Percentiles rank a stretch among this genome's conserved stretches.
Evolutionary conservation across 2,113 vertebrate species (phyloP).

Genomic region (Nipponia nippon): DNA sequence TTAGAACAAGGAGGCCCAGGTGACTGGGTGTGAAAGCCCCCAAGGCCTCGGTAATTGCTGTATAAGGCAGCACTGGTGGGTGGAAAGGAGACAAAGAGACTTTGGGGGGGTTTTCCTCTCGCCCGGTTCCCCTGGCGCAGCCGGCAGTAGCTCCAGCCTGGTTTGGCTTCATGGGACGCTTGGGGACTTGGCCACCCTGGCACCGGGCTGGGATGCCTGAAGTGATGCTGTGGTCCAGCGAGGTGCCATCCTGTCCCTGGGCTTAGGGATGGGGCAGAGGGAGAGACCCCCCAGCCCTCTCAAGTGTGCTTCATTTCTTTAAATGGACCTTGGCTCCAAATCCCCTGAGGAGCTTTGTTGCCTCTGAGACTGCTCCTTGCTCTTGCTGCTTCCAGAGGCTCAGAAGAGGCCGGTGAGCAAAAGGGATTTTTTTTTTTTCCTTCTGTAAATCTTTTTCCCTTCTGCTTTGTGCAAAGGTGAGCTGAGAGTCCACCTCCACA

Average conservation of each 20-base stretch:
- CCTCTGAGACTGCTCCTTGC: neutral
- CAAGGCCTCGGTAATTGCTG: neutral
- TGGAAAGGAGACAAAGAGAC: neutral
- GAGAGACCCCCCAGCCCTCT: neutral
- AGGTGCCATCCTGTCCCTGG: neutral
- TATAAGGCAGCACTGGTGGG: neutral
- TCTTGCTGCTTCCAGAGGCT: neutral
- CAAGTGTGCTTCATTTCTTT: neutral
- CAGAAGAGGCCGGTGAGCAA: neutral
- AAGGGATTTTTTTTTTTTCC: neutral
- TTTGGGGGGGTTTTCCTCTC: neutral
- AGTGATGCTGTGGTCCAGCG: neutral
- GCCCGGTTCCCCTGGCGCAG: fast-evolving
- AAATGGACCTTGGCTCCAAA: neutral
- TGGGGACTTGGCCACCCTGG: fast-evolving
- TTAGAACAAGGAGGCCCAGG: neutral
- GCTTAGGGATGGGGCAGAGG: neutral
- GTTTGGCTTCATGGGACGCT: fast-evolving
- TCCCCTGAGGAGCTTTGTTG: fast-evolving
- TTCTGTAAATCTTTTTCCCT: neutral
- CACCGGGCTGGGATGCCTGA: neutral
- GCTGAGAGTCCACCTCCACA: neutral
- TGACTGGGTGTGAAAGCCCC: slow-evolving; percentile 26
- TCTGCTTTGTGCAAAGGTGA: neutral
- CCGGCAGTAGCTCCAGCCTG: neutral